phyloP scores from a whole-genome alignment of 2,888 invertebrate genomes.

The Ochropacha duplaris region DNA sequence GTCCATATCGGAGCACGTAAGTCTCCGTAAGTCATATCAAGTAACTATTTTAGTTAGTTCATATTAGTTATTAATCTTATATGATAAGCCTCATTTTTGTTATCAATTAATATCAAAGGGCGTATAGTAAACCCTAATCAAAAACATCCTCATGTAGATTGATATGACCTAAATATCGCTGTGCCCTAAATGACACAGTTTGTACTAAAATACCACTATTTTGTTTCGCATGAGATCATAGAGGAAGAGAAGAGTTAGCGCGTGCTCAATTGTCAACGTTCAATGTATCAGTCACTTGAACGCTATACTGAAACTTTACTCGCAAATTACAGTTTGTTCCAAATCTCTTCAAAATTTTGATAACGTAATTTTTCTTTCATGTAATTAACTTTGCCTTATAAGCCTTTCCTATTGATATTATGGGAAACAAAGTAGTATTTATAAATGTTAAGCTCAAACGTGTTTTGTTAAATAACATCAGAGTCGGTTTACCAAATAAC shows the following conservation, averaged over 20 bases:
- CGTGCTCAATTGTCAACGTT: constrained; percentile 1
- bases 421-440: not conserved
- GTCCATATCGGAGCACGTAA: constrained; percentile 78
- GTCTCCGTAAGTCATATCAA: not conserved
- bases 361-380: not conserved
- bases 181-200: constrained; percentile 34
- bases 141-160: constrained; percentile 36
- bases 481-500: constrained; percentile 40
- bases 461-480: constrained; percentile 44
- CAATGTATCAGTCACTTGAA: constrained; percentile 1
- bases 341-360: not conserved
- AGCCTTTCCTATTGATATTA: not conserved
- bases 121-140: constrained; percentile 17
- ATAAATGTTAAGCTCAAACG: constrained; percentile 31
- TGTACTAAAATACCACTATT: constrained; percentile 45
- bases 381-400: not conserved
- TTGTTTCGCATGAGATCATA: constrained; percentile 43
- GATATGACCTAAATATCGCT: constrained; percentile 49
- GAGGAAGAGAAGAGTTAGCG: constrained; percentile 15
- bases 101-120: not conserved
- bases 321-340: not conserved
- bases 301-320: not conserved
- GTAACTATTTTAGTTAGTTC: no score
- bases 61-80: no score
- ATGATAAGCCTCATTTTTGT: no score